Base-by-base conservation (phyloP, 2,113 vertebrate genomes). In the Mandrillus leucophaeus region DNA sequence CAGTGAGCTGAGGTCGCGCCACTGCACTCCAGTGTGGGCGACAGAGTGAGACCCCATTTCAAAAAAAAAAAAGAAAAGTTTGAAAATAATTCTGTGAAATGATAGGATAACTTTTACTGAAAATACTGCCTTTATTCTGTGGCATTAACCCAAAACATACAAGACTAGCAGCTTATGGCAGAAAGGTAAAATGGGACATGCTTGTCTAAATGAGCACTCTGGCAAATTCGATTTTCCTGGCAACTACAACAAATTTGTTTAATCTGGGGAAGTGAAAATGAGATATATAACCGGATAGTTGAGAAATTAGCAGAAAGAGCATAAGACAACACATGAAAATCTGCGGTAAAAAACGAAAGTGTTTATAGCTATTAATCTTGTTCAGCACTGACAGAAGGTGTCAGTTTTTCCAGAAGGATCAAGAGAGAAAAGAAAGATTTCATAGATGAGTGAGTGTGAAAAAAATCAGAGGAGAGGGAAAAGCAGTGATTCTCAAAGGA, bases 281-380 rank as follows among this genome's bases (percentile, higher is more conserved):
- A 57, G 68, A 70, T 25, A 6, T 57, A 0, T 38, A 68, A 75
- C 52, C 6, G 1, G 52, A 35, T 14, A 82, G 66, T 76, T 96
- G 55, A 96, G 79, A 86, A 96, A 80, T 82, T 85, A 78, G 35
- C 85, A 82, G 75, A 66, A 91, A 86, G 52, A 95, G 32, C 52
- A 9, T 55, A 38, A 95, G 40, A 70, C 5, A 84, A 9, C 10
- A 32, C 40, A n/a, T 45, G 78, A 78, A 96, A 81, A 79, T 64
- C 64, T 82, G 27, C 52, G n/a, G 45, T 40, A 72, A 78, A 96
- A 80, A 80, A 48, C 48, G 50, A 23, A 61, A 68, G 40, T 45
- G 20, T 80, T 86, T 92, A 22, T 87, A 82, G 52, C 59, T 70
- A 3, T 43, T 80, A 57, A 66, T 50, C 25, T 48, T 84, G 32